Conservation (phyloP, 1,140 invertebrate genomes). For the Lepidurus packardi region DNA sequence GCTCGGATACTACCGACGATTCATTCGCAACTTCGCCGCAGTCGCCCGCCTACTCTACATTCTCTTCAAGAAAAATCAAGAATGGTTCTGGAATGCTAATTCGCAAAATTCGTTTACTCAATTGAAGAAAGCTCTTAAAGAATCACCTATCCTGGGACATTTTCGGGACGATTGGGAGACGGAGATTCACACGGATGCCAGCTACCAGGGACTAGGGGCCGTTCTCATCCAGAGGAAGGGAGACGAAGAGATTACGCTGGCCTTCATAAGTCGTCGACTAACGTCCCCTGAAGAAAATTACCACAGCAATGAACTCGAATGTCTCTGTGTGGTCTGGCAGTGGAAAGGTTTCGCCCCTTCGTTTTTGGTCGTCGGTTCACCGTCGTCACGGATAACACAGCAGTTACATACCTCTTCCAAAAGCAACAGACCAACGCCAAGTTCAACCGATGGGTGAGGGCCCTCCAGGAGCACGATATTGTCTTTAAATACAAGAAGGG, state of each 20-base stretch:
- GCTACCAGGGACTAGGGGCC: conserved; percentile 25
- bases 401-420: no score
- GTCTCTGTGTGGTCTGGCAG: conserved; percentile 42
- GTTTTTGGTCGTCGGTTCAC: conserved; percentile 44
- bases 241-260: conserved; percentile 9
- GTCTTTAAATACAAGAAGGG: no score
- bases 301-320: no score
- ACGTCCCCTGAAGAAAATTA: conserved; percentile 37
- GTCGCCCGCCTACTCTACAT: conserved; percentile 41
- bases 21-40: conserved; percentile 42
- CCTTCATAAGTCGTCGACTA: conserved; percentile 38
- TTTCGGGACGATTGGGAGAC: neutral
- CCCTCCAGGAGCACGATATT: no score
- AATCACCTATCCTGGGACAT: conserved; percentile 28
- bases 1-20: conserved; percentile 44
- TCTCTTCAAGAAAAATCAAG: neutral
- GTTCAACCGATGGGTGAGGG: no score
- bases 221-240: conserved; percentile 24
- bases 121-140: conserved; percentile 23
- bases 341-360: conserved; percentile 43
- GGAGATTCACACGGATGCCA: conserved; percentile 30
- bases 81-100: conserved; percentile 1
- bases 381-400: conserved; percentile 46
- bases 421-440: no score
- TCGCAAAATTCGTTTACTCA: neutral